These are phyloP conservation scores for Potamilus streckersoni DNA, from an alignment of 1,140 invertebrate species.

Conservation along the genomic window DNA sequence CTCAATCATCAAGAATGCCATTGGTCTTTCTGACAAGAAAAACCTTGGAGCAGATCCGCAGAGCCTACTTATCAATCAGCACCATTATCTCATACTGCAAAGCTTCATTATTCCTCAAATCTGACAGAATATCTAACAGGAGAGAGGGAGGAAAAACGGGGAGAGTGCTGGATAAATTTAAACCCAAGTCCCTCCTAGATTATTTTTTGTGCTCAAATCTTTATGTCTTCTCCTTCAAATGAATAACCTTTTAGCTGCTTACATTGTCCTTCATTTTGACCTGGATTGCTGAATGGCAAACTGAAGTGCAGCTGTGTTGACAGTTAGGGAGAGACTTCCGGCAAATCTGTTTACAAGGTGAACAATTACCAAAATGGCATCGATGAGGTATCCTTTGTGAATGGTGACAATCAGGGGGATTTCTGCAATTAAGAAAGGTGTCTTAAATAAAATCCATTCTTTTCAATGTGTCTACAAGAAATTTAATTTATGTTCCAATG, in stretches of 20 bases:
- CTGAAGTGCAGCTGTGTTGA: conserved; percentile 79
- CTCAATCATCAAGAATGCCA: no score
- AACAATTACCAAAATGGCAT: conserved; percentile 90
- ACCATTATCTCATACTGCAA: no score
- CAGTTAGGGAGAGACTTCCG: conserved; percentile 75
- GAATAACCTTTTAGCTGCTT: conserved; percentile 11
- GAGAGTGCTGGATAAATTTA: no score
- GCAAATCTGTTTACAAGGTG: conserved; percentile 83
- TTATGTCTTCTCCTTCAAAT: background rate
- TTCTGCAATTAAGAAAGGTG: conserved; percentile 66
- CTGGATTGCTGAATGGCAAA: conserved; percentile 85
- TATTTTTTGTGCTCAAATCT: no score
- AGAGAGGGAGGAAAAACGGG: no score
- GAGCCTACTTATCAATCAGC: no score
- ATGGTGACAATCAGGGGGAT: conserved; percentile 84
- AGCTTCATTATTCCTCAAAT: no score
- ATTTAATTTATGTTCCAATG: background rate
- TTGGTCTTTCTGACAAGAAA: no score
- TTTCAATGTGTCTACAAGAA: background rate
- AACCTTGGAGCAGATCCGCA: no score
- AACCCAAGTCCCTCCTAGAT: no score
- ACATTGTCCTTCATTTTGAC: conserved; percentile 72
- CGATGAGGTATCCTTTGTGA: conserved; percentile 77
- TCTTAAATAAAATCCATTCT: background rate
- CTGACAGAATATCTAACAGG: no score